phyloP scores from a whole-genome alignment of 2,888 invertebrate genomes.

The Agriopis leucophaearia region DNA sequence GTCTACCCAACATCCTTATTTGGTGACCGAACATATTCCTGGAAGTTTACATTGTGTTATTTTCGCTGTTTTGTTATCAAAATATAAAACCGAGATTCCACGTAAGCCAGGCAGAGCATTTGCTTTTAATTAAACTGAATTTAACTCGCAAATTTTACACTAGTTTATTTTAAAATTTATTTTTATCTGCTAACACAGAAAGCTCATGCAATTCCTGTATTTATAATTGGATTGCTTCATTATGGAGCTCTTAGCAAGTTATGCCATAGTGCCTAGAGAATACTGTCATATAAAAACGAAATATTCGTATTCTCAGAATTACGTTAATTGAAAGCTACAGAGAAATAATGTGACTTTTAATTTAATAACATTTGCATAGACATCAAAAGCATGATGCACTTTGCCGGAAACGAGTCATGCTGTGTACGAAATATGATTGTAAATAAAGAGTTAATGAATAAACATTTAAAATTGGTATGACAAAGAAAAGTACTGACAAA shows the following conservation, averaged over 20 bases:
- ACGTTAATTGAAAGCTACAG: conserved; percentile 57
- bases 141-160: conserved; percentile 69
- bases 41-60: conserved; percentile 71
- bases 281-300: conserved; percentile 37
- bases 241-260: conserved; percentile 48
- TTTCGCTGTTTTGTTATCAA: conserved; percentile 65
- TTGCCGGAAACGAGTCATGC: conserved; percentile 81
- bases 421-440: conserved; percentile 71
- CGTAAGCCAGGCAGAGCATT: conserved; percentile 76
- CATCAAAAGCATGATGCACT: conserved; percentile 85
- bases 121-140: conserved; percentile 54
- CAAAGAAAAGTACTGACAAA: conserved; percentile 74
- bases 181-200: conserved; percentile 78
- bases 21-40: conserved; percentile 88
- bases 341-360: conserved; percentile 57
- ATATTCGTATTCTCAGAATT: conserved; percentile 50
- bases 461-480: conserved; percentile 57
- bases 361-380: conserved; percentile 71
- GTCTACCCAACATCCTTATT: conserved; percentile 88
- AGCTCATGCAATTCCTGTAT: conserved; percentile 78
- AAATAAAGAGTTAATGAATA: conserved; percentile 65
- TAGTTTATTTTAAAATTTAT: conserved; percentile 48
- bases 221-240: conserved; percentile 53
- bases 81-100: conserved; percentile 63
- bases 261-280: conserved; percentile 49